Conservation (phyloP, 2,797 vertebrate species). For the Pygocentrus nattereri region DNA sequence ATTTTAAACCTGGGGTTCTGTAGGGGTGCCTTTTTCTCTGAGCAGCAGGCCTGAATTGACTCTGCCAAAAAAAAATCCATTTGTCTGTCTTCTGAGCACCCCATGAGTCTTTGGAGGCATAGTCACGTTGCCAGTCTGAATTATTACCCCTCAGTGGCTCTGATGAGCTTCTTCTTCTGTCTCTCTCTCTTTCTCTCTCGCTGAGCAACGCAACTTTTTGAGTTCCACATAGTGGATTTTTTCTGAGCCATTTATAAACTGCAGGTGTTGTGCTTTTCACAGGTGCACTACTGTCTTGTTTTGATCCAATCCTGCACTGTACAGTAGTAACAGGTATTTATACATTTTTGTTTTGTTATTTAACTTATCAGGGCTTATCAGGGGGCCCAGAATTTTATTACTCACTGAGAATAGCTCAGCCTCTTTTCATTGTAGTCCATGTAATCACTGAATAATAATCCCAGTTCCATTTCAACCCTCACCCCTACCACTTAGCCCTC, state of each 20-base stretch:
- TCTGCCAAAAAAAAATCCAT: background rate
- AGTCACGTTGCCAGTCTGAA: conserved; percentile 29
- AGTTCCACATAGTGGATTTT: background rate
- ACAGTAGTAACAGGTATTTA: too few species aligned
- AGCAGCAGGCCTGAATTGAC: conserved; percentile 22
- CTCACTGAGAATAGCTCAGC: too few species aligned
- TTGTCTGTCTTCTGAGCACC: conserved; percentile 24
- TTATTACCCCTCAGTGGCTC: conserved; percentile 40
- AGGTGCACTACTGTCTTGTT: background rate
- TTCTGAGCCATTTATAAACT: background rate
- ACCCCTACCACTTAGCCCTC: too few species aligned
- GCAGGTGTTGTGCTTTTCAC: background rate
- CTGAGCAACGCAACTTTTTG: background rate
- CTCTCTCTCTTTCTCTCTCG: background rate
- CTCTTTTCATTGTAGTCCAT: too few species aligned
- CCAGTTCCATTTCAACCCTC: too few species aligned
- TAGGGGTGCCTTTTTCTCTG: conserved; percentile 12
- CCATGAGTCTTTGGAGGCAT: conserved; percentile 24
- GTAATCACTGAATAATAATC: too few species aligned
- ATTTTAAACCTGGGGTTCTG: background rate
- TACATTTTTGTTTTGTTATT: too few species aligned
- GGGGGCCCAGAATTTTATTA: too few species aligned
- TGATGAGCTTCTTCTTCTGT: conserved; percentile 27
- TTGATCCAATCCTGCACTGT: too few species aligned
- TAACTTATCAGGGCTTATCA: too few species aligned